A percentile compares a stretch with the other conserved stretches of the same genome.
phyloP scores from a whole-genome alignment of 2,797 vertebrate genomes.

The Sebastiscus albofasciatus region DNA sequence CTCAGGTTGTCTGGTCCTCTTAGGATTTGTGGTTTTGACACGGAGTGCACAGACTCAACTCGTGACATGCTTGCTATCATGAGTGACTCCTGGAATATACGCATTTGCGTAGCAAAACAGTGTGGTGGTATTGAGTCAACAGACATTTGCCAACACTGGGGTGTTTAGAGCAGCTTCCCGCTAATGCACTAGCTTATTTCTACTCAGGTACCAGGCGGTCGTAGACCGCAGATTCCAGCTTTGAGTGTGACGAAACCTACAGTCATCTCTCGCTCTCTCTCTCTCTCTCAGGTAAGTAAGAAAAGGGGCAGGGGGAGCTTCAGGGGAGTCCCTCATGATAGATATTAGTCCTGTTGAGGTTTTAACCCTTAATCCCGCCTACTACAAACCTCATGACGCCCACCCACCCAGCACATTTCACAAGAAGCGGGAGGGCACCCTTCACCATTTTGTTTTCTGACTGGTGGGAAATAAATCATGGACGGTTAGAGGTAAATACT shows the following conservation, averaged over 20 bases:
- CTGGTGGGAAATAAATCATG: no score
- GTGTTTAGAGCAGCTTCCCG: conserved; percentile 55
- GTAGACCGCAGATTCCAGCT: conserved; percentile 50
- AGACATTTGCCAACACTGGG: conserved; percentile 64
- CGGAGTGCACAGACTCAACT: conserved; percentile 29
- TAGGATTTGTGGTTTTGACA: conserved; percentile 46
- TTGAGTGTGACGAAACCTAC: conserved; percentile 67
- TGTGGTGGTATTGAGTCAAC: conserved; percentile 59
- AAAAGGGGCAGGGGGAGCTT: conserved; percentile 19
- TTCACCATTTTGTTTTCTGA: background rate
- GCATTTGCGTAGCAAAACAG: conserved; percentile 51
- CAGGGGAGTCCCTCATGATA: conserved; percentile 44
- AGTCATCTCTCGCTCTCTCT: conserved; percentile 59
- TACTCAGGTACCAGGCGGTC: conserved; percentile 50
- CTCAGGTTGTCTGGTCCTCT: conserved; percentile 6
- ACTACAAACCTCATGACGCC: conserved; percentile 5
- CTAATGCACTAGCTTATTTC: conserved; percentile 29
- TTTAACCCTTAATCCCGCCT: background rate
- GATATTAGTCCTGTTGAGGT: background rate
- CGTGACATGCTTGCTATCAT: conserved; percentile 36
- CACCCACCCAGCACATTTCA: background rate
- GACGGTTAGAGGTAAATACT: background rate
- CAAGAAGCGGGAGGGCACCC: background rate
- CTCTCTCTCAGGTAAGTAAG: conserved; percentile 22
- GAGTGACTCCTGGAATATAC: conserved; percentile 69